Percentiles rank a stretch among this genome's conserved stretches.
Evolutionary conservation across 2,113 vertebrate genomes (phyloP).

Genomic region (Ophiodon elongatus): DNA sequence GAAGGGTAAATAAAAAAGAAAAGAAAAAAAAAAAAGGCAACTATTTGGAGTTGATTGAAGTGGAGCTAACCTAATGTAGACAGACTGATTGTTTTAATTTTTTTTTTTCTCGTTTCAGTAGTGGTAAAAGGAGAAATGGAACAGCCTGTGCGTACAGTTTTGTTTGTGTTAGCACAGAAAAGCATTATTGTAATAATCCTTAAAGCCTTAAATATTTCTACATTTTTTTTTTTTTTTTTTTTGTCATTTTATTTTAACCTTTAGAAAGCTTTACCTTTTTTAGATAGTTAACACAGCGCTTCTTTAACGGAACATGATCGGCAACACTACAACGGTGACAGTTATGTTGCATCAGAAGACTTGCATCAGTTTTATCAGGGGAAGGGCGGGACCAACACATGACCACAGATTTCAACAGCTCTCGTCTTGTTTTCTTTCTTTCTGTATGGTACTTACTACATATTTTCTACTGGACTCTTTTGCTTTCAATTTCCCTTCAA

Average conservation of each 20-base stretch:
- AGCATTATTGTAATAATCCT: conserved; percentile 75
- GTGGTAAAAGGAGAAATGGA: conserved; percentile 49
- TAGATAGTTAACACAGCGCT: conserved; percentile 69
- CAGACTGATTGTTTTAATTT: conserved; percentile 72
- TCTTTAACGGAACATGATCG: conserved; percentile 59
- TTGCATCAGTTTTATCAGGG: conserved; percentile 55
- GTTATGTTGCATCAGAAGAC: conserved; percentile 50
- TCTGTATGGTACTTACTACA: conserved; percentile 48
- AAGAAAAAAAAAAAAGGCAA: conserved; percentile 31
- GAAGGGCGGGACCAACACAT: conserved; percentile 79
- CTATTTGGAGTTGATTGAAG: conserved; percentile 62
- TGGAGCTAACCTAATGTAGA: conserved; percentile 77
- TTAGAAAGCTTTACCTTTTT: conserved; percentile 61
- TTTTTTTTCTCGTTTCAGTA: conserved; percentile 51
- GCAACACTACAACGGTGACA: conserved; percentile 65
- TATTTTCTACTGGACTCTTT: conserved; percentile 22
- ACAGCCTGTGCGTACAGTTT: conserved; percentile 54
- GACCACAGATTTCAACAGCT: conserved; percentile 56
- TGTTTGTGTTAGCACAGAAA: conserved; percentile 66
- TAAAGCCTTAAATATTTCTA: conserved; percentile 81
- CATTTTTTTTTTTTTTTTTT: conserved; percentile 27
- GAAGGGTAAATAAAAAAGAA: background rate
- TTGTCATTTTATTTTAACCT: conserved; percentile 70
- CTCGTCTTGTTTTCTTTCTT: conserved; percentile 25
- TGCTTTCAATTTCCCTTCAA: conserved; percentile 19